These are phyloP conservation scores for Heliconius hewitsoni DNA, from an alignment of 1,140 invertebrate genomes.

Conservation along the genomic window DNA sequence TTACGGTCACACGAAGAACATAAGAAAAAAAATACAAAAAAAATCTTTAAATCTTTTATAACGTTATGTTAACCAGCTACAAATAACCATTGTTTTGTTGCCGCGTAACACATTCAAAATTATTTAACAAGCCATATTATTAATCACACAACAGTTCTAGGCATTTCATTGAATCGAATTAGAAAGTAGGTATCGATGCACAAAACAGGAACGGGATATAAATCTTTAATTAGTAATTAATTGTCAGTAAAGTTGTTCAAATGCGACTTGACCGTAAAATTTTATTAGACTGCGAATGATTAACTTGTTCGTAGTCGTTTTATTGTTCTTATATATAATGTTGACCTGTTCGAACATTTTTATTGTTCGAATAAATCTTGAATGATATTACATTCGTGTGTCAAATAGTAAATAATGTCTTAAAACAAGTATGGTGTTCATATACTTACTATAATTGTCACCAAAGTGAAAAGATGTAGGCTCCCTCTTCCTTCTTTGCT, in stretches of 20 bases:
- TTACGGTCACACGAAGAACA: too few relatives aligned
- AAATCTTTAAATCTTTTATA: neutral
- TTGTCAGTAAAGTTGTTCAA: slow-evolving; percentile 25
- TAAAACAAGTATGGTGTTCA: neutral
- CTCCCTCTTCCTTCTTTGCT: too few relatives aligned
- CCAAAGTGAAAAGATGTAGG: too few relatives aligned
- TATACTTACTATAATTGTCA: too few relatives aligned
- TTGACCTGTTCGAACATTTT: slow-evolving; percentile 19
- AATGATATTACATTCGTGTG: slow-evolving; percentile 14
- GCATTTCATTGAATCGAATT: slow-evolving; percentile 17
- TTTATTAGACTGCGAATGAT: slow-evolving; percentile 13
- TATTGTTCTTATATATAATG: slow-evolving; percentile 15
- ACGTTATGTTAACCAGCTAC: neutral
- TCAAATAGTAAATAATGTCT: neutral
- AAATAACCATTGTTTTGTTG: neutral
- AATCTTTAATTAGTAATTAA: slow-evolving; percentile 32
- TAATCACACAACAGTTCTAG: neutral
- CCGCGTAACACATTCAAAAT: neutral
- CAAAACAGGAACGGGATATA: slow-evolving; percentile 22
- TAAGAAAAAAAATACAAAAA: too few relatives aligned
- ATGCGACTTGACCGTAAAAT: slow-evolving; percentile 23
- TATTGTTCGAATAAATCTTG: neutral
- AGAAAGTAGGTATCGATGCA: slow-evolving; percentile 23
- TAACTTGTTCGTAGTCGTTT: slow-evolving; percentile 18
- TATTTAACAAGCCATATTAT: slow-evolving; percentile 1